Evolutionary conservation across 2,113 vertebrate species (phyloP).

Genomic region (Colinus virginianus): DNA sequence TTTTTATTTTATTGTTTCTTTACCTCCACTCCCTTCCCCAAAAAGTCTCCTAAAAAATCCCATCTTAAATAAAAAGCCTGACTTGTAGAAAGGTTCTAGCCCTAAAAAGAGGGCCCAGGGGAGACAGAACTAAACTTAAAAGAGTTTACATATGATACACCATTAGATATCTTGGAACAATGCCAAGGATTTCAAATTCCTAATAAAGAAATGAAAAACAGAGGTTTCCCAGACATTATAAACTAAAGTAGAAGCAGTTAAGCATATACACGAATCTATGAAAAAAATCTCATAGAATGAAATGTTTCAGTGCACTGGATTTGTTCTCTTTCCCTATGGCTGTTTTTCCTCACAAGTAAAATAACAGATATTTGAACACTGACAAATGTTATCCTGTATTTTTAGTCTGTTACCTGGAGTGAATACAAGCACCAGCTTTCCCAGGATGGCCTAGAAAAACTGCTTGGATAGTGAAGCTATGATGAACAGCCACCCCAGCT

Average conservation of each 20-base stretch:
- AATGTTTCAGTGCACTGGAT: neutral
- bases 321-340: neutral
- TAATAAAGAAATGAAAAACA: too few relatives aligned
- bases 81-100: slow-evolving; percentile 52
- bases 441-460: neutral
- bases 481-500: neutral
- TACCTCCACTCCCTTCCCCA: too few relatives aligned
- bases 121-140: neutral
- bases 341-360: neutral
- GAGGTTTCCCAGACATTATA: neutral
- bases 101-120: slow-evolving; percentile 22
- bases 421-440: neutral
- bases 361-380: neutral
- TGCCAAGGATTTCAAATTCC: too few relatives aligned
- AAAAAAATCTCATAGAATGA: neutral
- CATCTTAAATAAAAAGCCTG: slow-evolving; percentile 64
- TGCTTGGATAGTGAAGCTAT: neutral
- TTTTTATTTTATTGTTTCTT: too few relatives aligned
- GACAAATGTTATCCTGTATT: neutral
- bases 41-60: slow-evolving; percentile 73
- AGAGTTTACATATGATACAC: too few relatives aligned
- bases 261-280: neutral
- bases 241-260: neutral
- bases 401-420: neutral
- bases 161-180: too few relatives aligned